Base-by-base conservation (phyloP, 2,888 invertebrate genomes). In the Gnatocerus cornutus region DNA sequence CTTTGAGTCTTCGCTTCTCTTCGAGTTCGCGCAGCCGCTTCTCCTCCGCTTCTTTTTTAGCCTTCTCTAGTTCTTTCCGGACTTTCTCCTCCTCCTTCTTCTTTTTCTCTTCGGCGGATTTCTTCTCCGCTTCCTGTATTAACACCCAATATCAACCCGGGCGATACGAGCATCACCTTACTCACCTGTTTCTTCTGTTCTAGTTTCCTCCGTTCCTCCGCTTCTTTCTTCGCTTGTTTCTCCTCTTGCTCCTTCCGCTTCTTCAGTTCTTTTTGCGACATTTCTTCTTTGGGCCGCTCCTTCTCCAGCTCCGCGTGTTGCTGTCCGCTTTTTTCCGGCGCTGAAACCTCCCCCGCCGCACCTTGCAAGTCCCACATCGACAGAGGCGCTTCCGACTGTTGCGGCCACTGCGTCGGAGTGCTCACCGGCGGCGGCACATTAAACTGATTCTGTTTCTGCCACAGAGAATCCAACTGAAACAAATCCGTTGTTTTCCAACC, bases 51-150 rank as follows among this genome's bases (percentile, higher is more conserved):
- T 87, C 79, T 82, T 87, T 79, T 83, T 87, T 77, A 74, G 85
- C 80, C 79, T 87, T 82, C 81, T 86, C 88, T 55, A 88, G 83
- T 73, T 88, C 87, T 64, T 86, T 87, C 56, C 85, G 85, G 55
- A 85, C 84, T 76, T 85, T 85, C 66, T 89, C 88, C 68, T 88
- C 88, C 67, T 87, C 87, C 70, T 86, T 87, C 74, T 84, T 87
- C 41, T 83, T 83, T 64, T 88, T 88, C 71, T 89, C 88, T 68
- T 87, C 87, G 53, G 85, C 84, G 4, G 81, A 82, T 73, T 86
- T 86, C 52, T 86, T 86, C 70, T 87, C 88, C n/a, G 85, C 85
- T 72, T 89, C 88, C 72, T 86, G 83, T 61, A 21, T 53, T 2
- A 7, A 50, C 50, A 13, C 21, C 16, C 8, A 45, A 50, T 46